phyloP scores from a whole-genome alignment of 2,888 invertebrate genomes.

The Zeuzera pyrina region DNA sequence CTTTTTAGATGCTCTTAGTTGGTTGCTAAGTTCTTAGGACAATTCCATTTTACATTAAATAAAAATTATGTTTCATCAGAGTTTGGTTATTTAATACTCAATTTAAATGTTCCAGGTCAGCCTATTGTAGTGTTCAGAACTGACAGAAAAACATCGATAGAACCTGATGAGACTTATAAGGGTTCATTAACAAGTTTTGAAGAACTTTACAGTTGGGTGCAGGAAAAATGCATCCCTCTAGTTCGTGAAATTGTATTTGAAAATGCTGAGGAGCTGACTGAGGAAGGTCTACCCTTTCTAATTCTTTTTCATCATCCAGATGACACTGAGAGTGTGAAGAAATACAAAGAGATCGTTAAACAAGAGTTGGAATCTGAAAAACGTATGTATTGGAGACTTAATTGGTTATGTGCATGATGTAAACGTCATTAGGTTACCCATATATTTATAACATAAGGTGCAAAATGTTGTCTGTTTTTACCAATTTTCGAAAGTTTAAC shows the following conservation, averaged over 20 bases:
- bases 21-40: too few species aligned
- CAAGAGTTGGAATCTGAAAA: constrained; percentile 87
- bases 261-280: constrained; percentile 98
- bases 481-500: background rate
- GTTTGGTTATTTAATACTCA: too few species aligned
- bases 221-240: constrained; percentile 94
- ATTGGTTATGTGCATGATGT: too few species aligned
- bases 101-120: constrained; percentile 76
- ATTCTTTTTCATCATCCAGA: constrained; percentile 95
- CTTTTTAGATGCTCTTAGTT: too few species aligned
- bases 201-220: constrained; percentile 90
- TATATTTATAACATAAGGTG: too few species aligned
- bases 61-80: too few species aligned
- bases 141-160: constrained; percentile 84
- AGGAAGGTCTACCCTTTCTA: constrained; percentile 98
- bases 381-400: constrained; percentile 80
- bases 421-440: too few species aligned
- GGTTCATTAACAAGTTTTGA: constrained; percentile 84
- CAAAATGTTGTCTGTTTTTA: too few species aligned
- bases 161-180: constrained; percentile 87
- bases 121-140: constrained; percentile 89
- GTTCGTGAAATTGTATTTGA: constrained; percentile 99
- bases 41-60: too few species aligned
- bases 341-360: constrained; percentile 86
- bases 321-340: constrained; percentile 85